phyloP scores from a whole-genome alignment of 2,113 vertebrate genomes.

The Orientallactaga bullata region DNA sequence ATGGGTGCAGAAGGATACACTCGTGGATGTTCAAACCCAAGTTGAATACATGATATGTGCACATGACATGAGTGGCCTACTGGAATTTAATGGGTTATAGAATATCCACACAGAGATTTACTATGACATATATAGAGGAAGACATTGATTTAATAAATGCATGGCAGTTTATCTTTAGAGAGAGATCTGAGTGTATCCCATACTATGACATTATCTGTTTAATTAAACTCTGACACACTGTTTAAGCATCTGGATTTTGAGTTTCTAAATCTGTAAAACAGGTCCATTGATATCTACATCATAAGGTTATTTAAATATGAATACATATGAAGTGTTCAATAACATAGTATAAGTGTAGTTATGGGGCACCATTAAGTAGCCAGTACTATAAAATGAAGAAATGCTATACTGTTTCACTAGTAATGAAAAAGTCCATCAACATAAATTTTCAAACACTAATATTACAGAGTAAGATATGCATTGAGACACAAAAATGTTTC shows the following conservation, averaged over 20 bases:
- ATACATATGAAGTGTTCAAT: background rate
- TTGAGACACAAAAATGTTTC: background rate
- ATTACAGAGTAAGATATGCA: background rate
- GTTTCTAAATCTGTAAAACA: constrained; percentile 4
- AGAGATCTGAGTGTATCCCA: constrained; percentile 5
- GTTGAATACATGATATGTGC: background rate
- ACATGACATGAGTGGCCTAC: background rate
- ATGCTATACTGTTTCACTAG: background rate
- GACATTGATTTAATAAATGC: background rate
- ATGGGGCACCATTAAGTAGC: background rate
- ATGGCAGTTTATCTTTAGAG: background rate
- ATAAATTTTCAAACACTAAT: background rate
- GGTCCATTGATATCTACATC: background rate
- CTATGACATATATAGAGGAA: background rate
- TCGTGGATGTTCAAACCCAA: background rate
- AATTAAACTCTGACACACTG: background rate
- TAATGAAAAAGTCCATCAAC: background rate
- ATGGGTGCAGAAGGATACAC: background rate
- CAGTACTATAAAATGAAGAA: background rate
- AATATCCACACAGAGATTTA: background rate
- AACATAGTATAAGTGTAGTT: background rate
- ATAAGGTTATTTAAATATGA: constrained; percentile 8
- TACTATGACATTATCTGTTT: background rate
- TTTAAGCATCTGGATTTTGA: background rate
- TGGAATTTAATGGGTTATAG: background rate